Evolutionary conservation across 2,113 vertebrate species (phyloP).

Genomic region (Lagopus leucura): DNA sequence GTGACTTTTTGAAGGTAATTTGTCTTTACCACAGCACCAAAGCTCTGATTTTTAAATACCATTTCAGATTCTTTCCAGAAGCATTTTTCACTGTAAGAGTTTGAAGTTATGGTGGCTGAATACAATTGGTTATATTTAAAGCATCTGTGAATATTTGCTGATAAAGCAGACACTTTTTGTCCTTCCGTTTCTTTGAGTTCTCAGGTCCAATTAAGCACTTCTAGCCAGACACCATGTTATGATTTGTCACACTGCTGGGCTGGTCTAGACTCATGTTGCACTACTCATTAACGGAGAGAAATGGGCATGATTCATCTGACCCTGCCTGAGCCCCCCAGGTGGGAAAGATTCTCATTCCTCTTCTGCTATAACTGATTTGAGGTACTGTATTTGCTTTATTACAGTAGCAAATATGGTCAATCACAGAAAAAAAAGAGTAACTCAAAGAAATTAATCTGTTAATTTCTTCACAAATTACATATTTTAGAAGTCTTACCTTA

Average conservation of each 20-base stretch:
- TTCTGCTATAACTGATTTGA: not conserved
- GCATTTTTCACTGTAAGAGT: not conserved
- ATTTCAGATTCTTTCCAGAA: not conserved
- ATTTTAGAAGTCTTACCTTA: not conserved
- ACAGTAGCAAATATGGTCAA: constrained; percentile 7
- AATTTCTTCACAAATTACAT: not conserved
- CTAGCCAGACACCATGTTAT: not conserved
- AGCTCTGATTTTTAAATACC: not conserved
- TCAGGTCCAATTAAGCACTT: not conserved
- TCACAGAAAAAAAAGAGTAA: not conserved
- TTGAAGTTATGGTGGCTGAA: not conserved
- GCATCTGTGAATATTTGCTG: not conserved
- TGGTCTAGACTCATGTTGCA: constrained; percentile 29
- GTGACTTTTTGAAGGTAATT: not conserved
- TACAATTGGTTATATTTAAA: not conserved
- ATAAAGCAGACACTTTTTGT: not conserved
- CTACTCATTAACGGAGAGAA: not conserved
- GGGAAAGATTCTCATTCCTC: not conserved
- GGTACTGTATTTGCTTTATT: not conserved
- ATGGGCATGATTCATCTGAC: constrained; percentile 10
- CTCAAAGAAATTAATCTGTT: not conserved
- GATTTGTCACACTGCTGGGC: constrained; percentile 18
- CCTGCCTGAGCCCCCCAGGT: not conserved
- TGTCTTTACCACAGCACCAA: not conserved
- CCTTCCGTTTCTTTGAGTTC: not conserved